These are phyloP conservation scores for Torymus aiolomorphi DNA, from an alignment of 2,888 invertebrate genomes.

Conservation along the genomic window DNA sequence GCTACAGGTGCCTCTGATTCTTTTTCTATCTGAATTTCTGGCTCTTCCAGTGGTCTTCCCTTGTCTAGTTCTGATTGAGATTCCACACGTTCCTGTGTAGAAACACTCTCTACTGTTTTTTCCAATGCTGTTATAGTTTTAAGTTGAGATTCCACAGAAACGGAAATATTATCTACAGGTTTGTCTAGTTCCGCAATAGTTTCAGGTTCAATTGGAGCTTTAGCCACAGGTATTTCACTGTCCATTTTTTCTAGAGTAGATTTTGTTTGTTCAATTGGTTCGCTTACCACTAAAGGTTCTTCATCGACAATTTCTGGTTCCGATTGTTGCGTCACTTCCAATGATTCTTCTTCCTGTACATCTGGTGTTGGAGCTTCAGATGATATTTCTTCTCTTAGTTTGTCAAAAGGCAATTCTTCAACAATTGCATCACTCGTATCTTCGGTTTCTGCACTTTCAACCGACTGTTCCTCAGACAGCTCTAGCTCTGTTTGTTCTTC, in stretches of 20 bases:
- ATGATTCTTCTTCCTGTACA: not conserved
- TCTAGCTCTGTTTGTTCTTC: not conserved
- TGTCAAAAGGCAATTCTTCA: not conserved
- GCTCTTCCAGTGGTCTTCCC: not conserved
- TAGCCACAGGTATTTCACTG: not conserved
- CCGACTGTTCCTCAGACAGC: not conserved
- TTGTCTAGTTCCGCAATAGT: too few species aligned
- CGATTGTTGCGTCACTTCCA: not conserved
- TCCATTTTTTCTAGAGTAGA: not conserved
- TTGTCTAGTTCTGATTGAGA: not conserved
- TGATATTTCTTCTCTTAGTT: not conserved
- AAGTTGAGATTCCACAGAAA: too few species aligned
- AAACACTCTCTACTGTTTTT: not conserved
- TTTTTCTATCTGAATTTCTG: constrained; percentile 8
- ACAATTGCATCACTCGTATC: too few species aligned
- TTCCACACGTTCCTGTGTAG: not conserved
- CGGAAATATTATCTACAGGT: not conserved
- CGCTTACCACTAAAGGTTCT: not conserved
- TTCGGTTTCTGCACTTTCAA: not conserved
- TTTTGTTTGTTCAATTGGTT: not conserved
- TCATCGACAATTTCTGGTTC: not conserved
- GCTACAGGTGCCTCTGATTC: not conserved
- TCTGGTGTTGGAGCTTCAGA: not conserved
- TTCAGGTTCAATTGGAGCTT: not conserved
- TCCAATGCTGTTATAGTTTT: not conserved